Conservation (phyloP, 2,888 invertebrate genomes). For the Boloria euphrosyne region DNA sequence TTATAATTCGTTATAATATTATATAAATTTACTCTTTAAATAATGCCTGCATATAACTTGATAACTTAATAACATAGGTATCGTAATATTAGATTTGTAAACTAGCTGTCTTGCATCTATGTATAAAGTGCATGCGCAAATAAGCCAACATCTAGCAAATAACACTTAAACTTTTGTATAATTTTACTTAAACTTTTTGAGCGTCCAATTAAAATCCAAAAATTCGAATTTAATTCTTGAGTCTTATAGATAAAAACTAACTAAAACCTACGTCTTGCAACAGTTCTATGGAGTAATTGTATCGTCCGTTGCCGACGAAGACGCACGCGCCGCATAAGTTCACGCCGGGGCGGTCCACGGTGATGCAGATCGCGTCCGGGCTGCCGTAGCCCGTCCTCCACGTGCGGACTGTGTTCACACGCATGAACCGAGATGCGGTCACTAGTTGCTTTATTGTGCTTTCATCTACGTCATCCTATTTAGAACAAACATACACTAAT, state of each 20-base stretch:
- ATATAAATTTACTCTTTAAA: not conserved
- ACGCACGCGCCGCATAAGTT: slow-evolving; percentile 94
- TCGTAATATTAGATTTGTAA: no score
- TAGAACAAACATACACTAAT: not conserved
- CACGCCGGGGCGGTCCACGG: slow-evolving; percentile 94
- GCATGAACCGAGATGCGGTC: slow-evolving; percentile 94
- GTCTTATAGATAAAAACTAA: not conserved
- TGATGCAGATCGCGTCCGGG: slow-evolving; percentile 97
- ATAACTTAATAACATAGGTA: no score
- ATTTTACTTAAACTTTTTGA: no score
- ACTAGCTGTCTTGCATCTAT: no score
- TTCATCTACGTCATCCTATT: slow-evolving; percentile 86
- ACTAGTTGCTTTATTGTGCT: slow-evolving; percentile 88
- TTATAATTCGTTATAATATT: no score
- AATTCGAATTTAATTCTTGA: not conserved
- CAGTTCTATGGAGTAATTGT: slow-evolving; percentile 95
- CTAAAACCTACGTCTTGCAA: slow-evolving; percentile 83
- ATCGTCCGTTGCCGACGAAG: slow-evolving; percentile 93
- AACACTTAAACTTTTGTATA: no score
- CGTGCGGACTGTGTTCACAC: slow-evolving; percentile 93
- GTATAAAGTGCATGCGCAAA: no score
- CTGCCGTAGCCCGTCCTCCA: slow-evolving; percentile 99
- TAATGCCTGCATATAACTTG: not conserved
- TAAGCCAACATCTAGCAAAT: no score
- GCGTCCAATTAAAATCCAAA: not conserved